Evolutionary conservation across 2,797 vertebrate genomes (phyloP), one percentile per base, ranked within the genome.

Genomic region (Pangasius krempfi): DNA sequence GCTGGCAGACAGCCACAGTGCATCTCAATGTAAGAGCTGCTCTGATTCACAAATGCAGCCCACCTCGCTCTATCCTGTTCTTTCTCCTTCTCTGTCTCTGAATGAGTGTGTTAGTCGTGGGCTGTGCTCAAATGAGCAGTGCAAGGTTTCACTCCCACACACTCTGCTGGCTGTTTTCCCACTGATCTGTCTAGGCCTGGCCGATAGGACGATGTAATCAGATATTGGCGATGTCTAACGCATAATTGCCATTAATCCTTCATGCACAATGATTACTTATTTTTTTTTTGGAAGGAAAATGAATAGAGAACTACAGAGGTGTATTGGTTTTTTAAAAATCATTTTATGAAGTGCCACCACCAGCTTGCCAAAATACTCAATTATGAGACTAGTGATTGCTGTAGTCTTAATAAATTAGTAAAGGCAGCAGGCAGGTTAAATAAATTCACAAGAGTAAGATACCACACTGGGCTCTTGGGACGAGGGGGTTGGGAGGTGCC

Each of bases 41-140:
- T 90, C 91, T 94, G 93, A 95, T 93, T 95, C 95, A 95, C 92
- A 91, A 91, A 88, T 91, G 90, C 92, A 92, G 90, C 92, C 89
- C 89, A 92, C 87, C 89, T 68, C 90, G 73, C 90, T 92, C 88
- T 91, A 90, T 89, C 91, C 93, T 89, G 92, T 76, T 68, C 89
- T 83, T 92, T 92, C 79, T 89, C 91, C 90, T 90, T 85, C 89
- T 90, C 90, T 91, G 92, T 84, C 92, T 40, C 40, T 90, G 92
- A 91, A 88, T n/a, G 80, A 79, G 81, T 62, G 92, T 88, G 88
- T 40, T 82, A 86, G 87, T 85, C 92, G 92, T 94, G 93, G 95
- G 92, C 94, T 90, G 86, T 87, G 33, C 87, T 93, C 86, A 94
- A 92, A 93, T 91, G 91, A 94, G 93, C 93, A 93, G 90, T 93